Evolutionary conservation across 1,140 invertebrate genomes (phyloP), one percentile per base, ranked within the genome.

Genomic region (Atta texana): DNA sequence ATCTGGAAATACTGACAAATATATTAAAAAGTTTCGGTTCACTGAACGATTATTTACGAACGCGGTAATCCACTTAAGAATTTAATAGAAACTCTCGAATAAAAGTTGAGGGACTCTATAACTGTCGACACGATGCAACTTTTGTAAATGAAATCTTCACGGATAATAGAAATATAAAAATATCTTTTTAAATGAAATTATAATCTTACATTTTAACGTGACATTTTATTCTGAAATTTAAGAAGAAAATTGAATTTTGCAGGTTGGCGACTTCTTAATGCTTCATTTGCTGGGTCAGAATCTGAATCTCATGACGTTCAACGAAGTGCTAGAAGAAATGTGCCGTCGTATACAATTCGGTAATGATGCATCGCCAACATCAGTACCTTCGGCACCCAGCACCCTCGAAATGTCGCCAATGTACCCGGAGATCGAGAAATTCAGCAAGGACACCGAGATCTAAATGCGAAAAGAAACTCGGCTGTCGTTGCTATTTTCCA

Each of bases 181-280:
- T 59, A 18, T 18, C 49, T 55, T 51, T 16, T 34, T 24, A 18
- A 55, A 24, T 10, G 5, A 44, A 34, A 39, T 82, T 81, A n/a
- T 31, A 69, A 24, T 68, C 55, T 69, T 49, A 63, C 8, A 31
- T 78, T 44, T 66, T n/a, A 21, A 24, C 18, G 21, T 16, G 18
- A 39, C 10, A 16, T 66, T 66, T 31, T 16, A 44, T 53, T 51
- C 14, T 14, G 31, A 28, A 57, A 71, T 69, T 39, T 49, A 57
- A 39, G 0, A 59, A 8, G 8, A 53, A 71, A 69, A 44, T 81
- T 0, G 12, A 86, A 39, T 8, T 39, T 39, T 90, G 95, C 93
- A 98, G 97, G 97, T 98, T 88, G 98, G 98, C 39, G 98, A 98
- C 92, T 98, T 98, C 94, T 96, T 98, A 61, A 94, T 98, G 66